Evolutionary conservation across 1,140 invertebrate genomes (phyloP).

Genomic region (Caenorhabditis tropicalis): DNA sequence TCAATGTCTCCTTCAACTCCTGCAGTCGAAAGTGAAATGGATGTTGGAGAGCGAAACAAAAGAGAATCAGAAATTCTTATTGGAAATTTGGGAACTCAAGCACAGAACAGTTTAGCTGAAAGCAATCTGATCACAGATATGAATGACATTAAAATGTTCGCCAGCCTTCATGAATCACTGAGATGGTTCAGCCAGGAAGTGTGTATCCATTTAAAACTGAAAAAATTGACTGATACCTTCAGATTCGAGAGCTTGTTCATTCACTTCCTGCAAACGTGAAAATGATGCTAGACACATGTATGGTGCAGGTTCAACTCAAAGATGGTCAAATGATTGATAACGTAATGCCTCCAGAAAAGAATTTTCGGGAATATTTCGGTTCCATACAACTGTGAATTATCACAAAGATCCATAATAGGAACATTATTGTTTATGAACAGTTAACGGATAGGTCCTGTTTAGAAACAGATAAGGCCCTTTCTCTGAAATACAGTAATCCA

Average conservation of each 20-base stretch:
- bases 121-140: slow-evolving; percentile 67
- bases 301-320: slow-evolving; percentile 59
- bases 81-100: slow-evolving; percentile 66
- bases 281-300: slow-evolving; percentile 39
- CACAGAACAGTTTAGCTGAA: slow-evolving; percentile 55
- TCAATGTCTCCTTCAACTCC: slow-evolving; percentile 45
- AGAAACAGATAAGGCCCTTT: no score
- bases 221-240: background rate
- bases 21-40: slow-evolving; percentile 76
- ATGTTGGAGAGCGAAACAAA: slow-evolving; percentile 82
- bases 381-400: no score
- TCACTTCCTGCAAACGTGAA: slow-evolving; percentile 42
- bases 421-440: no score
- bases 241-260: slow-evolving; percentile 34
- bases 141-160: slow-evolving; percentile 76
- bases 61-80: slow-evolving; percentile 90
- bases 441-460: no score
- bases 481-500: no score
- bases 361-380: no score
- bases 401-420: no score
- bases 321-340: slow-evolving; percentile 55
- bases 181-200: slow-evolving; percentile 74
- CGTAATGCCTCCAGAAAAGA: slow-evolving; percentile 37
- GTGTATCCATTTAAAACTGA: background rate
- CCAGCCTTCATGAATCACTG: slow-evolving; percentile 89